Conservation (phyloP, 2,797 vertebrate species). For the Sus cebifrons region DNA sequence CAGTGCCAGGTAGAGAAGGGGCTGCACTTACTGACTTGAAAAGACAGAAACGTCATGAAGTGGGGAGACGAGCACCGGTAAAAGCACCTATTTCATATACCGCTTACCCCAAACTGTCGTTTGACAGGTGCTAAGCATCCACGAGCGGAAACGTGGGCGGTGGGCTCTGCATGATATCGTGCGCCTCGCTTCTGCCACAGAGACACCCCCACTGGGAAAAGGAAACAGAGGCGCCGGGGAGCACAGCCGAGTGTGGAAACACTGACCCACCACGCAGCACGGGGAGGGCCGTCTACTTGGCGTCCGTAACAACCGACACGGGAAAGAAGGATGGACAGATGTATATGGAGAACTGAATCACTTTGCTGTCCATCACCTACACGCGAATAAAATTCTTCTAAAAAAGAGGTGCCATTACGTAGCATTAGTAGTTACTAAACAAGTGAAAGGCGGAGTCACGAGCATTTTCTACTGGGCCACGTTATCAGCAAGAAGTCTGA, state of each 20-base stretch:
- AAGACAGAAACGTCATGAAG: neutral
- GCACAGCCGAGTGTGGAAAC: no score
- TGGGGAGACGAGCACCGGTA: neutral
- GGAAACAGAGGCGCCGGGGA: neutral
- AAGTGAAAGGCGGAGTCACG: neutral
- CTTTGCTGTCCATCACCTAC: no score
- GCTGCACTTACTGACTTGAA: accelerated
- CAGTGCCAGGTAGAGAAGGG: neutral
- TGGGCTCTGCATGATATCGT: neutral
- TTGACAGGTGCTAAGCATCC: neutral
- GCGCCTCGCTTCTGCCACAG: neutral
- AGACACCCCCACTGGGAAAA: neutral
- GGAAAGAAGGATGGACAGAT: no score
- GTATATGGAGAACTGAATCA: no score
- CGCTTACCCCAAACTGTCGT: neutral
- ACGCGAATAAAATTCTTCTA: no score
- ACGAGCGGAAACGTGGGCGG: accelerated
- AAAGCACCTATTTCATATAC: neutral
- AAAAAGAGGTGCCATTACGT: no score
- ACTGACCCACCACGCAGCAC: no score
- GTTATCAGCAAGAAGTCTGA: neutral
- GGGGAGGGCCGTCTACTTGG: no score
- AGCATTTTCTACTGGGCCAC: neutral
- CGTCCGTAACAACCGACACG: no score
- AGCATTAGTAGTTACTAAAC: neutral